phyloP scores from a whole-genome alignment of 1,140 invertebrate species.

The Drosophila ambigua region DNA sequence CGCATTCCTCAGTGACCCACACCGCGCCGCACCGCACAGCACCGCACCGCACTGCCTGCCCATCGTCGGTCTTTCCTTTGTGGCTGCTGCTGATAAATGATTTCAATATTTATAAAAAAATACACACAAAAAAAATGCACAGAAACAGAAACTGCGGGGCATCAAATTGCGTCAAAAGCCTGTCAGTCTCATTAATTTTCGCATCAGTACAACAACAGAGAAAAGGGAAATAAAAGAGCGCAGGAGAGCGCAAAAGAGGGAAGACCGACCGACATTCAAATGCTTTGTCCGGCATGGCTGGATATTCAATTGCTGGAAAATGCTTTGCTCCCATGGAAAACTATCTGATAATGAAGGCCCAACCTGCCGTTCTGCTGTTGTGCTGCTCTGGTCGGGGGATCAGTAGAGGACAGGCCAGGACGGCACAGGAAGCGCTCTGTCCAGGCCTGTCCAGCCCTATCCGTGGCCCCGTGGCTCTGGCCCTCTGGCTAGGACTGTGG shows the following conservation, averaged over 20 bases:
- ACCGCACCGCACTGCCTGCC: background rate
- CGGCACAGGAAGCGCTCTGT: slow-evolving; percentile 28
- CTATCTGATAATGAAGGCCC: slow-evolving; percentile 69
- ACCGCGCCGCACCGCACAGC: background rate
- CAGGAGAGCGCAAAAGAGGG: background rate
- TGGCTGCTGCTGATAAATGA: slow-evolving; percentile 66
- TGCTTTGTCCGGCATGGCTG: slow-evolving; percentile 58
- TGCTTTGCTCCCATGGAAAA: slow-evolving; percentile 59
- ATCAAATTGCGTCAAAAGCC: slow-evolving; percentile 75
- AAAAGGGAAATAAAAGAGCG: slow-evolving; percentile 7
- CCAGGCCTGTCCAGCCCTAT: slow-evolving; percentile 9
- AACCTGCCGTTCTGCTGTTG: slow-evolving; percentile 9
- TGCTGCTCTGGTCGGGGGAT: too few species aligned
- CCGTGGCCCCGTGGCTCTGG: slow-evolving; percentile 33
- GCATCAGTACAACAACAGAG: slow-evolving; percentile 27
- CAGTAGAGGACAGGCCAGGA: too few species aligned
- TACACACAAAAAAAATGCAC: background rate
- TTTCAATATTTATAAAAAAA: slow-evolving; percentile 65
- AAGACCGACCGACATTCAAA: slow-evolving; percentile 51
- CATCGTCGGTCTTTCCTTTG: slow-evolving; percentile 44
- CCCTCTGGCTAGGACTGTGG: background rate
- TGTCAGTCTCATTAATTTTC: slow-evolving; percentile 75
- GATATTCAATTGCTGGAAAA: slow-evolving; percentile 77
- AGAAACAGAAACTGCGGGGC: slow-evolving; percentile 61
- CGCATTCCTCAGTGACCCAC: slow-evolving; percentile 40